A percentile compares a stretch with the other conserved stretches of the same genome.
phyloP scores from a whole-genome alignment of 2,888 invertebrate species.

The Mesoligia furuncula region DNA sequence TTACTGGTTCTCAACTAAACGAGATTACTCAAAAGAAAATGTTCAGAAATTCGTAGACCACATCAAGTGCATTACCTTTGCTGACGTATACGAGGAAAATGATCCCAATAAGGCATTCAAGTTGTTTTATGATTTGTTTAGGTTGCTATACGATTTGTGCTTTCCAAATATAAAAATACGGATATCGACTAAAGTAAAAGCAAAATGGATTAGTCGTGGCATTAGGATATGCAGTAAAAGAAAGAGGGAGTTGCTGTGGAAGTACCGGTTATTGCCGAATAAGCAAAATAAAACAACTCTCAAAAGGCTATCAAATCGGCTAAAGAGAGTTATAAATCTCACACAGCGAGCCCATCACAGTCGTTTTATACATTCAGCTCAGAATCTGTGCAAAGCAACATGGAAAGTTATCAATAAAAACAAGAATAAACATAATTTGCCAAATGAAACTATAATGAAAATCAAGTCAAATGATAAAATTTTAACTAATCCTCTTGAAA shows the following conservation, averaged over 20 bases:
- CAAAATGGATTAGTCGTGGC: too few species aligned
- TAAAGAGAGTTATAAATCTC: background rate
- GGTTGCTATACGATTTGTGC: background rate
- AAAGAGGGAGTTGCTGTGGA: too few species aligned
- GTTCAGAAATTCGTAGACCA: background rate
- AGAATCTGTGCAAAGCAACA: background rate
- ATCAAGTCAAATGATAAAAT: too few species aligned
- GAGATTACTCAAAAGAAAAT: slow-evolving; percentile 13
- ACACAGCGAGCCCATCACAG: background rate
- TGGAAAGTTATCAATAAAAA: background rate
- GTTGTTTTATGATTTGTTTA: background rate
- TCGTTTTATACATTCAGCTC: background rate
- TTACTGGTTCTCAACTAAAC: slow-evolving; percentile 4
- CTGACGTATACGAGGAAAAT: slow-evolving; percentile 1
- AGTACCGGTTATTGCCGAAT: background rate
- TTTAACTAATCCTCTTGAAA: too few species aligned
- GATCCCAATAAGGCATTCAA: slow-evolving; percentile 8
- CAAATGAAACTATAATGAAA: background rate
- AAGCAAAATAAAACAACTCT: background rate
- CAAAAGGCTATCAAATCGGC: too few species aligned
- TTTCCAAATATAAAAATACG: too few species aligned
- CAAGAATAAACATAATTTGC: background rate
- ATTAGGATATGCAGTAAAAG: too few species aligned
- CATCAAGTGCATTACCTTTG: slow-evolving; percentile 1
- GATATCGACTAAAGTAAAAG: too few species aligned